These are phyloP conservation scores for Lepidurus packardi DNA, from an alignment of 1,140 invertebrate genomes.

Conservation along the genomic window DNA sequence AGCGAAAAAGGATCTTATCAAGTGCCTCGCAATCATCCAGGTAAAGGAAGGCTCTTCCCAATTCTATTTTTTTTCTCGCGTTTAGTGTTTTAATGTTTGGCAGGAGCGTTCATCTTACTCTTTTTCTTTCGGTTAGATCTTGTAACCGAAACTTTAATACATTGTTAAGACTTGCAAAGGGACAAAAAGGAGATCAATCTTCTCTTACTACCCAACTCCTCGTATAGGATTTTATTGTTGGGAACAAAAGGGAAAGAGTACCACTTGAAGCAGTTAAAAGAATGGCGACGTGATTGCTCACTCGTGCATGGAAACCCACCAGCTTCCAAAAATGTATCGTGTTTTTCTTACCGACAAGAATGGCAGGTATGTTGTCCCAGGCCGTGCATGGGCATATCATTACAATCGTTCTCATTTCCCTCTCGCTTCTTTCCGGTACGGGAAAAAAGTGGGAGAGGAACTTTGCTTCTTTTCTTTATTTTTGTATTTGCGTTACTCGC, in stretches of 20 bases:
- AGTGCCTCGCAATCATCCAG: conserved; percentile 17
- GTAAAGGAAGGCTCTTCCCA: background rate
- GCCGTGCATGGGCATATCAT: conserved; percentile 3
- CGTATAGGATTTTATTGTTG: background rate
- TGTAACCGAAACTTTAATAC: too few relatives aligned
- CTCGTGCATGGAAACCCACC: background rate
- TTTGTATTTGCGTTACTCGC: background rate
- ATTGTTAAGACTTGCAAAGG: background rate
- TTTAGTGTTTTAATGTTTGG: background rate
- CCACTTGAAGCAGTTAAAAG: background rate
- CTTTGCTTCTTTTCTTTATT: background rate
- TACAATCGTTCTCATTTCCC: background rate
- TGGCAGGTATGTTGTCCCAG: background rate
- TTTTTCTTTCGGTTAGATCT: too few relatives aligned
- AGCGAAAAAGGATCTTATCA: background rate
- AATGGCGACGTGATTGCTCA: background rate
- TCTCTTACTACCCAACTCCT: background rate
- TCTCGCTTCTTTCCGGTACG: background rate
- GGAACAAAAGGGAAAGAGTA: background rate
- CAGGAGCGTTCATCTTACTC: too few relatives aligned
- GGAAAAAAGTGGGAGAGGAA: background rate
- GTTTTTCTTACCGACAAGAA: conserved; percentile 6
- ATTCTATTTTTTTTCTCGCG: background rate
- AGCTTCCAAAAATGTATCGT: background rate
- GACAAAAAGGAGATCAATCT: background rate